These are phyloP conservation scores for Maniola jurtina DNA, from an alignment of 1,140 invertebrate genomes.

Conservation along the genomic window DNA sequence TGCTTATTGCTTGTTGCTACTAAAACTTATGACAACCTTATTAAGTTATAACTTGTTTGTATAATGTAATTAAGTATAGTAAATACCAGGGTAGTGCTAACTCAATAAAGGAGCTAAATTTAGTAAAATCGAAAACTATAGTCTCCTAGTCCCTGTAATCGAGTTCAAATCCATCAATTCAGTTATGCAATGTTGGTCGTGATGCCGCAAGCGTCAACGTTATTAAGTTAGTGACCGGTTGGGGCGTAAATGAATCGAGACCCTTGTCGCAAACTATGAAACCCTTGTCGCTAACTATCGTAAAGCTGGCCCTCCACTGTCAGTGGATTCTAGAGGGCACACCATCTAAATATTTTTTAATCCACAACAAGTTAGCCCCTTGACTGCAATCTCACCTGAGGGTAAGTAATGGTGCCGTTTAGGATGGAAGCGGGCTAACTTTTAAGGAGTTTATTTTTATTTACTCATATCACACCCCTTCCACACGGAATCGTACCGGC, in stretches of 20 bases:
- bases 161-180: neutral
- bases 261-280: neutral
- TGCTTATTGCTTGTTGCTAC: no score
- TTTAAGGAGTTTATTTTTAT: neutral
- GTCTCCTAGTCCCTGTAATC: neutral
- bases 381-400: neutral
- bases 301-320: neutral
- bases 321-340: no score
- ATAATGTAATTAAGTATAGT: no score
- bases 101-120: neutral
- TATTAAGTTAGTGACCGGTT: conserved; percentile 5
- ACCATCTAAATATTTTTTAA: no score
- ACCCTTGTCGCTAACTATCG: neutral
- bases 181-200: neutral
- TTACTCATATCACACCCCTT: no score
- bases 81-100: neutral
- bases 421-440: neutral
- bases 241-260: neutral
- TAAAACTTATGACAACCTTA: no score
- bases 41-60: no score
- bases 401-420: neutral
- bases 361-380: neutral
- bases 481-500: no score
- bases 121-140: neutral
- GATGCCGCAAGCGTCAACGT: neutral